These are phyloP conservation scores for Podocnemis expansa DNA, from an alignment of 2,113 vertebrate species.

Conservation along the genomic window DNA sequence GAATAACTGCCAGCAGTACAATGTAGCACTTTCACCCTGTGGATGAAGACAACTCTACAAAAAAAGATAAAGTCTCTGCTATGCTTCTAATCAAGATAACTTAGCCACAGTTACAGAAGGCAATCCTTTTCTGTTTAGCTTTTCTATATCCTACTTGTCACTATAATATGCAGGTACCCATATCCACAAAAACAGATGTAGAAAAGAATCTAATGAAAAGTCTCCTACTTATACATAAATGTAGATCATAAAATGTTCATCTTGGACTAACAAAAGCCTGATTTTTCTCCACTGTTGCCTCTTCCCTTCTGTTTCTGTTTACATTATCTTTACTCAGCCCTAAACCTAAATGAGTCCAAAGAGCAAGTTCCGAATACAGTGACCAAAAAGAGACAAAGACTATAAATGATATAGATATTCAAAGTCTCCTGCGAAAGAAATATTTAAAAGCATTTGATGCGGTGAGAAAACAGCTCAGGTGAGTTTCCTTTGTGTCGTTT, in stretches of 20 bases:
- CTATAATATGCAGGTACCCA: neutral
- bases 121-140: neutral
- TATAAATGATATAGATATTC: accelerated
- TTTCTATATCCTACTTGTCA: neutral
- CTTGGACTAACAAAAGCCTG: neutral
- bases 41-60: neutral
- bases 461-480: neutral
- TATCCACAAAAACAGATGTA: neutral
- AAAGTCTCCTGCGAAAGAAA: neutral
- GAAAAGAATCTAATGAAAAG: neutral
- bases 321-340: neutral
- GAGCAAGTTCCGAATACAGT: neutral
- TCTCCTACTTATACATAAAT: neutral
- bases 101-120: neutral
- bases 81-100: neutral
- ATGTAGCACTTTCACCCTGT: neutral
- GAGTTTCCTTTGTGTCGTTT: neutral
- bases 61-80: neutral
- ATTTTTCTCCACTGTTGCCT: neutral
- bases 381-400: neutral
- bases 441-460: neutral
- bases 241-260: neutral
- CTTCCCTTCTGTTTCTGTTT: neutral
- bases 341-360: neutral
- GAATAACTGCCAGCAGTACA: neutral